These are phyloP conservation scores for Abrostola triplasia DNA, from an alignment of 2,888 invertebrate species.

Conservation along the genomic window DNA sequence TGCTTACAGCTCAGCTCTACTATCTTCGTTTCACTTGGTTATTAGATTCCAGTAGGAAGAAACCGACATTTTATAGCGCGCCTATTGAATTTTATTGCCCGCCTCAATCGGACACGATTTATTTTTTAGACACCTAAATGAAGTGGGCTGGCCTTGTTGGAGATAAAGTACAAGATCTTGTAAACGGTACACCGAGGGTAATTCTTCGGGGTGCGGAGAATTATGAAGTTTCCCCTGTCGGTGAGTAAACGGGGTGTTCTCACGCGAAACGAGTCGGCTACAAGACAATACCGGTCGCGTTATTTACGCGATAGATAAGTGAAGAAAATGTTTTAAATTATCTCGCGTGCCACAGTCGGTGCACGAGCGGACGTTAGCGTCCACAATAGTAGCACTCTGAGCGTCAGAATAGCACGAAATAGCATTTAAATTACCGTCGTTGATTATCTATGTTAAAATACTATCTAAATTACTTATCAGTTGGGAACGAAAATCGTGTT, in stretches of 20 bases:
- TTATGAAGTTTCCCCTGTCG: constrained; percentile 76
- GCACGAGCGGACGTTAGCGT: constrained; percentile 56
- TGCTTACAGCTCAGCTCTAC: constrained; percentile 62
- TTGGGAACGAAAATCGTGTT: constrained; percentile 35
- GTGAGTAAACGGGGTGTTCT: constrained; percentile 70
- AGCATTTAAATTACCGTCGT: constrained; percentile 55
- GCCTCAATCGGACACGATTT: constrained; percentile 47
- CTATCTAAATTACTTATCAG: constrained; percentile 58
- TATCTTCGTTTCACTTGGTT: constrained; percentile 69
- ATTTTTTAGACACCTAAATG: constrained; percentile 58
- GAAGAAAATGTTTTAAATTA: constrained; percentile 78
- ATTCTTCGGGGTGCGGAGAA: constrained; percentile 53
- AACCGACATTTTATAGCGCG: constrained; percentile 55
- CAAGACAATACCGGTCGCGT: constrained; percentile 76
- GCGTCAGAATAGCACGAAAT: constrained; percentile 63
- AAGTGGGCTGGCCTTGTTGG: constrained; percentile 24
- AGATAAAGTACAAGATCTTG: constrained; percentile 43
- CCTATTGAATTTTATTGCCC: constrained; percentile 66
- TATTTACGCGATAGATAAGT: constrained; percentile 80
- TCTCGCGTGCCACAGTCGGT: constrained; percentile 68
- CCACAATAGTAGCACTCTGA: constrained; percentile 54
- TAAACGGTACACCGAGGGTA: constrained; percentile 29
- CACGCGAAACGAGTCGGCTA: constrained; percentile 79
- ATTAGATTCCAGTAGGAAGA: constrained; percentile 63
- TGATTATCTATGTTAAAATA: constrained; percentile 57